A percentile compares a stretch with the other conserved stretches of the same genome.
These are phyloP conservation scores for Leptinotarsa rubiginosa DNA, from an alignment of 2,888 invertebrate genomes.

Conservation along the genomic window DNA sequence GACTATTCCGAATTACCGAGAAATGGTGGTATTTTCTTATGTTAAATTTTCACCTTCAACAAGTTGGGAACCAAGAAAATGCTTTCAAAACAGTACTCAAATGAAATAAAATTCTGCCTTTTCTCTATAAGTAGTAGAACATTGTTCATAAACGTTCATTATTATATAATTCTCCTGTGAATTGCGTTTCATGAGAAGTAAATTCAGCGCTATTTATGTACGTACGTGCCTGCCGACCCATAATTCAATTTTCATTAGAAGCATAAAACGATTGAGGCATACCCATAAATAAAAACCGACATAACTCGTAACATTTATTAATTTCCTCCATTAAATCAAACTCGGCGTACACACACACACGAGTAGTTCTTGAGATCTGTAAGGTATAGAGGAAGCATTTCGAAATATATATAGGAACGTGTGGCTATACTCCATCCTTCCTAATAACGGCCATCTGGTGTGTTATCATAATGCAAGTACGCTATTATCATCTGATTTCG, in stretches of 20 bases:
- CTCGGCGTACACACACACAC: slow-evolving; percentile 8
- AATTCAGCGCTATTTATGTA: background rate
- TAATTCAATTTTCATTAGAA: slow-evolving; percentile 14
- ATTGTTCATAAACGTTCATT: background rate
- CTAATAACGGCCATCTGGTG: slow-evolving; percentile 60
- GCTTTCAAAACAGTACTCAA: background rate
- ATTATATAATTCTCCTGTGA: background rate
- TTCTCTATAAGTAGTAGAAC: background rate
- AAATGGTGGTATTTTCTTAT: background rate
- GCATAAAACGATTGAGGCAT: slow-evolving; percentile 8
- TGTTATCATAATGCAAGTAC: slow-evolving; percentile 59
- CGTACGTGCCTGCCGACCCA: background rate
- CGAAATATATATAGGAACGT: slow-evolving; percentile 20
- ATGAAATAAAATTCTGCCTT: background rate
- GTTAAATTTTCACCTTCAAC: background rate
- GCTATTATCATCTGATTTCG: slow-evolving; percentile 57
- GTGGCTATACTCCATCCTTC: slow-evolving; percentile 51
- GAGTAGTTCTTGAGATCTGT: slow-evolving; percentile 18
- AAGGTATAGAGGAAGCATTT: slow-evolving; percentile 14
- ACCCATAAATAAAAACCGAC: slow-evolving; percentile 14
- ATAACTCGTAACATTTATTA: slow-evolving; percentile 18
- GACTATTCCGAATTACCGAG: too few species aligned
- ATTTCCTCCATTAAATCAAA: slow-evolving; percentile 21
- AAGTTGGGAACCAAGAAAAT: too few species aligned
- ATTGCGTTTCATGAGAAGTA: background rate